Evolutionary conservation across 2,888 invertebrate genomes (phyloP), one percentile per base, ranked within the genome.

Genomic region (Onchidella celtica): DNA sequence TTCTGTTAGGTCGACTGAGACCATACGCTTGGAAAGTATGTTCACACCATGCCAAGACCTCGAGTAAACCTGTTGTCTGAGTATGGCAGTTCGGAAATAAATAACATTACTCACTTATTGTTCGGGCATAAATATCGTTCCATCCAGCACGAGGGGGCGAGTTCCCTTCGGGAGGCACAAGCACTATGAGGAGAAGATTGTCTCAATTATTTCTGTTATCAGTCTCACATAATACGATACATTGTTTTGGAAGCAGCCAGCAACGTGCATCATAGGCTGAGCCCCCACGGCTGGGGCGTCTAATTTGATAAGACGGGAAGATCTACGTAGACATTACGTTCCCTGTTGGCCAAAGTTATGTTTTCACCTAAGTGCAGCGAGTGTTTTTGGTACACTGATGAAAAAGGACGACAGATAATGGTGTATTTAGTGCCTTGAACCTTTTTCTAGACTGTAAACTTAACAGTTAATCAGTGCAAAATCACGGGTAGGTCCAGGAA

Each of bases 301-400:
- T 47, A 40, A 69, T 69, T 47, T 69, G 69, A 69, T 69, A 47
- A 69, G 11, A 21, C 17, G n/a, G n/a, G n/a, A n/a, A n/a, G n/a
- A n/a, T n/a, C n/a, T n/a, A n/a, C n/a, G n/a, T n/a, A n/a, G n/a
- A n/a, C n/a, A n/a, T n/a, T n/a, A n/a, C n/a, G n/a, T n/a, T n/a
- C n/a, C n/a, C n/a, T n/a, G n/a, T n/a, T n/a, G n/a, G n/a, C n/a
- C n/a, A n/a, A n/a, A n/a, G n/a, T n/a, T n/a, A n/a, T n/a, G n/a
- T n/a, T n/a, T n/a, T n/a, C n/a, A n/a, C n/a, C n/a, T n/a, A n/a
- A n/a, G n/a, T n/a, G n/a, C n/a, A n/a, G n/a, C n/a, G n/a, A n/a
- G n/a, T n/a, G n/a, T n/a, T n/a, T n/a, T n/a, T n/a, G n/a, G n/a
- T n/a, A n/a, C n/a, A n/a, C n/a, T n/a, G n/a, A n/a, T n/a, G n/a